These are phyloP conservation scores for Malurus splendens DNA, from an alignment of 2,797 vertebrate genomes.

Conservation along the genomic window DNA sequence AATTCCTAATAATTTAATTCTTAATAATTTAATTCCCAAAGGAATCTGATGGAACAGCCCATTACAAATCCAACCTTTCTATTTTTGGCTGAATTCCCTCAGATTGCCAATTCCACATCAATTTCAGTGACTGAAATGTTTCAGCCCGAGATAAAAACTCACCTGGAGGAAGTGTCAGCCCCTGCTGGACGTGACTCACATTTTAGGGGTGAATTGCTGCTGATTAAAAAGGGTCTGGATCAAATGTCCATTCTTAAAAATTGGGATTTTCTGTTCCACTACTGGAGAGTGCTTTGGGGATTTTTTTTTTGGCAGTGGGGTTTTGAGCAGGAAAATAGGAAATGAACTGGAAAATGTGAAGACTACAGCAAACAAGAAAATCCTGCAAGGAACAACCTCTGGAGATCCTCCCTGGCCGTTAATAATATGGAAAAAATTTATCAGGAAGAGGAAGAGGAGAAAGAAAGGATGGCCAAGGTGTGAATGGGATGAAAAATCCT, in stretches of 20 bases:
- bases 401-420: neutral
- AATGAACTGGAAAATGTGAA: conserved; percentile 35
- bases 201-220: neutral
- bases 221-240: neutral
- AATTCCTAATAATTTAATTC: neutral
- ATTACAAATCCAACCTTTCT: neutral
- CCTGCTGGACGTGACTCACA: neutral
- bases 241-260: neutral
- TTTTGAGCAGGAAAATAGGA: conserved; percentile 39
- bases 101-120: neutral
- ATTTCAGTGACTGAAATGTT: neutral
- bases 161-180: neutral
- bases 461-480: neutral
- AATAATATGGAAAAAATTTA: conserved; percentile 38
- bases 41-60: neutral
- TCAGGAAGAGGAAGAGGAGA: neutral
- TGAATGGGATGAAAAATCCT: neutral
- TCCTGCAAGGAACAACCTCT: neutral
- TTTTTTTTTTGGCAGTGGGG: conserved; percentile 14
- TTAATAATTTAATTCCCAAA: neutral
- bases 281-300: neutral
- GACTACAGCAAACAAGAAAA: conserved; percentile 27
- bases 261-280: neutral
- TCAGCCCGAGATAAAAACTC: neutral
- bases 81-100: neutral